phyloP scores from a whole-genome alignment of 2,888 invertebrate species.

The Zaprionus bogoriensis region DNA sequence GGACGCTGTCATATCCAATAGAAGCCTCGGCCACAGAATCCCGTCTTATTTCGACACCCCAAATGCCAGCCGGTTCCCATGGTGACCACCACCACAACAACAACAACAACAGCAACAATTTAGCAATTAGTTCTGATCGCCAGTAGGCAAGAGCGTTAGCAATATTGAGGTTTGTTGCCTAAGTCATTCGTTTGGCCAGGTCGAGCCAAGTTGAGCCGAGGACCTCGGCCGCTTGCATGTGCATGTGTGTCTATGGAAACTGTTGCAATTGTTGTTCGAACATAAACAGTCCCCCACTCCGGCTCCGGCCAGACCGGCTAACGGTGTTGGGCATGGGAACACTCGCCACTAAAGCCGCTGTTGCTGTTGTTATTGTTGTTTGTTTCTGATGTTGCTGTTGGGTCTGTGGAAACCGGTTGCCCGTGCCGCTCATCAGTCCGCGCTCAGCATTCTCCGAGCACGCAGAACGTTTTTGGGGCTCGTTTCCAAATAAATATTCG shows the following conservation, averaged over 20 bases:
- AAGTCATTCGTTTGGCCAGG: constrained; percentile 58
- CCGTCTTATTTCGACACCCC: constrained; percentile 30
- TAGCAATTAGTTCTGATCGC: constrained; percentile 47
- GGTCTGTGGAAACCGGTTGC: constrained; percentile 53
- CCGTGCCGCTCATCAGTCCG: constrained; percentile 36
- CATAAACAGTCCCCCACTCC: constrained; percentile 64
- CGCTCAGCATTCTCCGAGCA: constrained; percentile 55
- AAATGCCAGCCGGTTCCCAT: constrained; percentile 43
- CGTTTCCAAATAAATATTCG: constrained; percentile 23
- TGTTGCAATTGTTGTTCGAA: constrained; percentile 71
- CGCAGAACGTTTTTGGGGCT: constrained; percentile 42
- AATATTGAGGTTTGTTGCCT: constrained; percentile 64
- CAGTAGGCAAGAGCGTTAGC: constrained; percentile 5
- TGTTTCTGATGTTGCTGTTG: neutral
- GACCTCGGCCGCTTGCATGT: constrained; percentile 36
- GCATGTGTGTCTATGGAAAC: constrained; percentile 68
- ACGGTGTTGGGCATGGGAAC: constrained; percentile 53
- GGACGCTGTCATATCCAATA: neutral
- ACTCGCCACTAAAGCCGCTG: constrained; percentile 13
- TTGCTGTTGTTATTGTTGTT: constrained; percentile 6
- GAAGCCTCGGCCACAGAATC: constrained; percentile 20
- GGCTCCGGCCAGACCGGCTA: constrained; percentile 41
- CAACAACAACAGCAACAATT: neutral
- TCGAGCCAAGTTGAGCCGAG: constrained; percentile 30
- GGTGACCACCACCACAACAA: constrained; percentile 13